Evolutionary conservation across 2,113 vertebrate genomes (phyloP).

Genomic region (Phoenicopterus ruber): DNA sequence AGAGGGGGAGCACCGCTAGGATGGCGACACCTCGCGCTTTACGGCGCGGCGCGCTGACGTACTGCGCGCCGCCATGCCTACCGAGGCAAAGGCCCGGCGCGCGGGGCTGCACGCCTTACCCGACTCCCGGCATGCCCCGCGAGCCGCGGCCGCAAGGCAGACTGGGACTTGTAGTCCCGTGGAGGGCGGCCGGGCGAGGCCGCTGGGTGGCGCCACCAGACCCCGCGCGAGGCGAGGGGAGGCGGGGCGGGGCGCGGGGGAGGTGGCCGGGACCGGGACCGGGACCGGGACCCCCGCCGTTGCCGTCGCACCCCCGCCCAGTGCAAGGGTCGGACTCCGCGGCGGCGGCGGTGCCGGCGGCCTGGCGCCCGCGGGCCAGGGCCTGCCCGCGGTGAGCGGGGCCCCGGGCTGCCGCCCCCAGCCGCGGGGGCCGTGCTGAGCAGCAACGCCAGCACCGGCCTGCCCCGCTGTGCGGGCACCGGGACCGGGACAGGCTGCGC

Average conservation of each 20-base stretch:
- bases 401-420: background rate
- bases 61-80: background rate
- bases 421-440: background rate
- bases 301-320: too few relatives aligned
- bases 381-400: background rate
- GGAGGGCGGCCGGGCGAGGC: accelerated
- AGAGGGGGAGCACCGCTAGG: accelerated
- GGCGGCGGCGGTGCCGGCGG: too few relatives aligned
- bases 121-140: background rate
- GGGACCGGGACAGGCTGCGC: too few relatives aligned
- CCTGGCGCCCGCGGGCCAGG: background rate
- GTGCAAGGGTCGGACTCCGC: too few relatives aligned
- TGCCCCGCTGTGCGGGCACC: background rate
- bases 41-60: background rate
- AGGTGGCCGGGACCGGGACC: too few relatives aligned
- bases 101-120: too few relatives aligned
- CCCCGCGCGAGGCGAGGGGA: background rate
- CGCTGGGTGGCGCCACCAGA: background rate
- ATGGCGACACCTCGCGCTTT: background rate
- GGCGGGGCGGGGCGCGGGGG: too few relatives aligned
- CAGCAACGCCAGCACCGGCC: background rate
- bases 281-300: background rate
- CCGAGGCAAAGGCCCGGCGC: background rate
- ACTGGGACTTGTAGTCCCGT: background rate
- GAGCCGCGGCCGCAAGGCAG: background rate